These are phyloP conservation scores for Bembecia ichneumoniformis DNA, from an alignment of 2,888 invertebrate species.

Conservation along the genomic window DNA sequence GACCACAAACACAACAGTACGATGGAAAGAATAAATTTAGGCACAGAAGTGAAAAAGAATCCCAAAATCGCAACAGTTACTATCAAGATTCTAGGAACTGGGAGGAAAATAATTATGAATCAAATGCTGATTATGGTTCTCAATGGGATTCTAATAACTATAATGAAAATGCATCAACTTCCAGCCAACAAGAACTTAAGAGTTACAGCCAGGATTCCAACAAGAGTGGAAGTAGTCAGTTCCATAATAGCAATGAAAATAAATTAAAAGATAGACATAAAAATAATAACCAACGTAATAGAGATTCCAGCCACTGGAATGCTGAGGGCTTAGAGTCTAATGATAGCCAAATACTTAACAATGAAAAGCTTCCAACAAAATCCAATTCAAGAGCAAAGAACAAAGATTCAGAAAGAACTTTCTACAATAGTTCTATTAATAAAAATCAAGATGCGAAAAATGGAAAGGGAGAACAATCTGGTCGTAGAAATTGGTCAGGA, in stretches of 20 bases:
- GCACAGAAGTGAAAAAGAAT: slow-evolving; percentile 4
- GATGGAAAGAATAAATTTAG: slow-evolving; percentile 9
- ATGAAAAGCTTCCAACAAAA: slow-evolving; percentile 42
- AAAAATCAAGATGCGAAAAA: slow-evolving; percentile 50
- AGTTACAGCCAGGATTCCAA: slow-evolving; percentile 17
- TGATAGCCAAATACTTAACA: slow-evolving; percentile 6
- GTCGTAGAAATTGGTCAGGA: slow-evolving; percentile 43
- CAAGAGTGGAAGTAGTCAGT: slow-evolving; percentile 5
- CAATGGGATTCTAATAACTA: neutral
- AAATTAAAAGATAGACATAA: neutral
- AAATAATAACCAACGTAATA: slow-evolving; percentile 9
- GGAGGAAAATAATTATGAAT: slow-evolving; percentile 3
- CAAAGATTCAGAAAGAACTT: slow-evolving; percentile 48
- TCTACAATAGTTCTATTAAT: slow-evolving; percentile 51
- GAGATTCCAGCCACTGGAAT: neutral
- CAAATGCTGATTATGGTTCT: slow-evolving; percentile 6
- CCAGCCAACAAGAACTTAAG: neutral
- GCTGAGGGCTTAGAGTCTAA: neutral
- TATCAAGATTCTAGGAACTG: slow-evolving; percentile 19
- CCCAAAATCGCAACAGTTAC: slow-evolving; percentile 22
- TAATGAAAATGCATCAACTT: neutral
- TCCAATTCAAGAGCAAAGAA: slow-evolving; percentile 38
- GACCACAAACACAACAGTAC: slow-evolving; percentile 32
- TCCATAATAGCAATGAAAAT: neutral
- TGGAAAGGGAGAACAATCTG: slow-evolving; percentile 21